phyloP scores from a whole-genome alignment of 2,113 vertebrate species.

The Odobenus rosmarus region DNA sequence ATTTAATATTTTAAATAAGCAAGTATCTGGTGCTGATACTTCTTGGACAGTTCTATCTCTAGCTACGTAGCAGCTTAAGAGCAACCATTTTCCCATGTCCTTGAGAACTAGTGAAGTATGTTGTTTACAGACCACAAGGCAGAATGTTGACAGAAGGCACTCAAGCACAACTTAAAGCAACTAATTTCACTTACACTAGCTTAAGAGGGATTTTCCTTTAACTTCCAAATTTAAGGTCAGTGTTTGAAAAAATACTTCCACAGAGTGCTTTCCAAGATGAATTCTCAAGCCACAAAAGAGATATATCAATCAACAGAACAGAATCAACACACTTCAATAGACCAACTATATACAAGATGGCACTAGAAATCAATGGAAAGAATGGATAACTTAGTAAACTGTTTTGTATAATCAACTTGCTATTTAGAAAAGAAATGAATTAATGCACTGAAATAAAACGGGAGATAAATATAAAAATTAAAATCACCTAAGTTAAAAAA shows the following conservation, averaged over 20 bases:
- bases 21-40: conserved; percentile 4
- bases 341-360: not conserved
- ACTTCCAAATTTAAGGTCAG: not conserved
- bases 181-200: not conserved
- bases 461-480: not conserved
- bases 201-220: not conserved
- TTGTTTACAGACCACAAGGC: not conserved
- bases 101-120: not conserved
- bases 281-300: not conserved
- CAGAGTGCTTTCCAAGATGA: not conserved
- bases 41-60: not conserved
- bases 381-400: not conserved
- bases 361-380: not conserved
- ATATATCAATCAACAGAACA: not conserved
- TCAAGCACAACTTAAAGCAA: not conserved
- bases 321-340: not conserved
- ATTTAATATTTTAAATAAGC: conserved; percentile 14
- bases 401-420: not conserved
- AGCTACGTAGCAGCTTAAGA: not conserved
- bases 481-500: not conserved
- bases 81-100: not conserved
- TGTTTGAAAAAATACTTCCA: not conserved
- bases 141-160: not conserved
- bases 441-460: not conserved
- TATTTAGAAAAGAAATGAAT: conserved; percentile 30